Evolutionary conservation across 92 coral and sea anemone species (phyloP).

Genomic region (Anthopleura xanthogrammica): DNA sequence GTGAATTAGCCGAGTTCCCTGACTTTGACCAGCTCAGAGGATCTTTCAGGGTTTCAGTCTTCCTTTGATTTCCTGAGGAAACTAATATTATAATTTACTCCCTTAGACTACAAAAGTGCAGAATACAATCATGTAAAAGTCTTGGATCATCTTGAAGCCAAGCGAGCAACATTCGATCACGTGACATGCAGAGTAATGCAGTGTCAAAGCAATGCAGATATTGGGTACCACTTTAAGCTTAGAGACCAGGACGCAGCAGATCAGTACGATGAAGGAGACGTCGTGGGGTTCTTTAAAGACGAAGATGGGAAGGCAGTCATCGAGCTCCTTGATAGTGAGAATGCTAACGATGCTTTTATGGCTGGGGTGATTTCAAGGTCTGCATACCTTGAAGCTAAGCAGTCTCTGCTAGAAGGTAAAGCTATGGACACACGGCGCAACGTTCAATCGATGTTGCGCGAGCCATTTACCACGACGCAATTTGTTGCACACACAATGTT

Average conservation of each 20-base stretch:
- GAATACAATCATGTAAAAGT: constrained; percentile 62
- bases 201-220: constrained; percentile 62
- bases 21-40: no score
- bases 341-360: constrained; percentile 69
- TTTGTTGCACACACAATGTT: no score
- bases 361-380: constrained; percentile 94
- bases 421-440: no score
- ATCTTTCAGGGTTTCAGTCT: no score
- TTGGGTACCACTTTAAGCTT: constrained; percentile 84
- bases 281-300: constrained; percentile 86
- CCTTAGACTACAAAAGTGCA: constrained; percentile 21
- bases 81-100: not conserved
- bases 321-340: constrained; percentile 63
- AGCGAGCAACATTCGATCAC: constrained; percentile 79
- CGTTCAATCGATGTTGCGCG: no score
- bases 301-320: constrained; percentile 69
- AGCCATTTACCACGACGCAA: no score
- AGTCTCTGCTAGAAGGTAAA: constrained; percentile 47
- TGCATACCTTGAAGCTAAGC: constrained; percentile 86
- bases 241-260: constrained; percentile 52
- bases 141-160: constrained; percentile 79
- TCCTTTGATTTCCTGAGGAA: not conserved
- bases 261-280: constrained; percentile 89
- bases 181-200: constrained; percentile 49
- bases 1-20: no score